Conservation (phyloP, 2,113 vertebrate species). For the Trichomycterus rosablanca region DNA sequence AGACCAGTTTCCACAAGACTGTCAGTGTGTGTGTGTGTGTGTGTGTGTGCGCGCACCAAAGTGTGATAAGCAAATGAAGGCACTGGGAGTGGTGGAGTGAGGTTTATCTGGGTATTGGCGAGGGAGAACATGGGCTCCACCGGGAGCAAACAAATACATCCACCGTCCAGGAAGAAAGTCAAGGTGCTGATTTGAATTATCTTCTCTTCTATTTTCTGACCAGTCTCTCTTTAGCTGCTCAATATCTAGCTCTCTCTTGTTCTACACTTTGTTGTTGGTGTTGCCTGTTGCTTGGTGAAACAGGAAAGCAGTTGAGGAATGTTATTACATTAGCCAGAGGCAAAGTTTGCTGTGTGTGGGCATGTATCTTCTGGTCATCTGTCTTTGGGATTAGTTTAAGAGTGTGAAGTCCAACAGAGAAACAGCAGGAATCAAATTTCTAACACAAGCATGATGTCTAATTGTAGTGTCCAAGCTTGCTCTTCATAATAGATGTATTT, state of each 20-base stretch:
- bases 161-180: conserved; percentile 23
- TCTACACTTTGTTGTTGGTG: conserved; percentile 4
- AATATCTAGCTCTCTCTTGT: not conserved
- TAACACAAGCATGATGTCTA: too few relatives aligned
- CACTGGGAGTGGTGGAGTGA: conserved; percentile 10
- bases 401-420: too few relatives aligned
- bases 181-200: conserved; percentile 28
- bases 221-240: not conserved
- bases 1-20: conserved; percentile 28
- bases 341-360: not conserved
- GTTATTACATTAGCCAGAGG: conserved; percentile 11
- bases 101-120: not conserved
- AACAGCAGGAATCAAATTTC: too few relatives aligned
- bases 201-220: not conserved
- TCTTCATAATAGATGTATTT: too few relatives aligned
- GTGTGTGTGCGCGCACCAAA: too few relatives aligned
- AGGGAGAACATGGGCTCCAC: conserved; percentile 40
- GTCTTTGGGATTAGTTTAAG: too few relatives aligned
- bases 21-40: too few relatives aligned
- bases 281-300: not conserved
- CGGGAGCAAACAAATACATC: conserved; percentile 33
- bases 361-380: too few relatives aligned
- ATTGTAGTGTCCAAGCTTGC: too few relatives aligned
- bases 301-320: conserved; percentile 2
- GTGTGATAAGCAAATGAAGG: conserved; percentile 7